Base-by-base conservation (phyloP, 1,140 invertebrate species). In the Brachystomella parvula region DNA sequence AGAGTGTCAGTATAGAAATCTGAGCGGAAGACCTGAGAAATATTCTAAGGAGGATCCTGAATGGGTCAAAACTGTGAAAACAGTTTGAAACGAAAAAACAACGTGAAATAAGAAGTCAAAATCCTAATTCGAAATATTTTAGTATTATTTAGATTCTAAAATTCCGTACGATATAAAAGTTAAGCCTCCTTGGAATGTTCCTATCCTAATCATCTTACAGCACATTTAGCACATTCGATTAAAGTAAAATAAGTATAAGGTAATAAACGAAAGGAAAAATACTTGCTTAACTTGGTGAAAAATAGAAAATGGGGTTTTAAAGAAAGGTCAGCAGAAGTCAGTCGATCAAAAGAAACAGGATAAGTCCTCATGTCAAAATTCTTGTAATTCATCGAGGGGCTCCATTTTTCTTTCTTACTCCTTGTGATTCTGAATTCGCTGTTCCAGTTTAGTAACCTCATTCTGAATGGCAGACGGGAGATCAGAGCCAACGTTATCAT, bases 1-100 rank as follows among this genome's bases (percentile, higher is more conserved):
- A 1, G 86, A 89, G 78, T 88, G 86, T 81, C 82, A 86, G 73
- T 88, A 88, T 76, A 76, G 81, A 17, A 79, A 83, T 75, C 75
- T 73, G 47, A 76, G 74, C 21, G 82, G 82, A 76, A 24, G 81
- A 77, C 67, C 72, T n/a, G 61, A 75, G 61, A 6, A 76, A 73
- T 71, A 70, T 47, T 26, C 75, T 67, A 53, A 47, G n/a, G 70
- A 71, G 28, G 82, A 83, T 66, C 82, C 82, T 0, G 79, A 79
- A 53, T 82, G 81, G 81, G 80, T 78, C 69, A 80, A 73, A 59
- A 58, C 47, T 1, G 58, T 62, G 3, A 69, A 67, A 65, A 65
- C 65, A n/a, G 31, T 61, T 47, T 68, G 61, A 67, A 59, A 3
- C 21, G 9, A 39, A 29, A 47, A 28, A 28, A 47, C 44, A 15